These are phyloP conservation scores for Paracentrotus lividus DNA, from an alignment of 53 echinoderm and acorn worm genomes.

Conservation along the genomic window DNA sequence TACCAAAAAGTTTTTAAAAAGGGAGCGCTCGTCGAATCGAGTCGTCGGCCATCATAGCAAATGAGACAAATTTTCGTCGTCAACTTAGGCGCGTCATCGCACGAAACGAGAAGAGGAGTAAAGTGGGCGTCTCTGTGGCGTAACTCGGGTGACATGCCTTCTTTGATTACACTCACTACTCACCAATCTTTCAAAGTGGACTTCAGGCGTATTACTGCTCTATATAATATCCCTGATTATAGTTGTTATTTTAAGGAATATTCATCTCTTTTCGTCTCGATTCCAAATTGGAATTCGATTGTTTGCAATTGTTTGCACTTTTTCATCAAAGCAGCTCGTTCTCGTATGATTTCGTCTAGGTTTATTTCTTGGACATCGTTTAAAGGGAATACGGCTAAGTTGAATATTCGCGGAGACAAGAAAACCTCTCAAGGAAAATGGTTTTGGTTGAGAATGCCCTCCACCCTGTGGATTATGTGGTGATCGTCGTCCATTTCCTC, in stretches of 20 bases:
- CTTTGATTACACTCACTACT: background rate
- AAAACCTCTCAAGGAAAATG: background rate
- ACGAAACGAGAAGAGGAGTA: background rate
- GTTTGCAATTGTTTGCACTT: background rate
- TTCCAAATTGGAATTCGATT: background rate
- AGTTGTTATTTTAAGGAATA: background rate
- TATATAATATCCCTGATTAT: background rate
- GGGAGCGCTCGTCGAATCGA: no score
- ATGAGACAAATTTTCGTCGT: background rate
- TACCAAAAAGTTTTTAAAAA: no score
- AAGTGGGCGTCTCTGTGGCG: background rate
- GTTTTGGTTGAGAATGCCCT: slow-evolving; percentile 53
- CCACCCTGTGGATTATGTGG: slow-evolving; percentile 67
- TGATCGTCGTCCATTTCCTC: slow-evolving; percentile 79
- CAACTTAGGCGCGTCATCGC: background rate
- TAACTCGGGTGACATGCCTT: background rate
- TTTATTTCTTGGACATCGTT: background rate
- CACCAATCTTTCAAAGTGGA: background rate
- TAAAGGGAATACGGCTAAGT: background rate
- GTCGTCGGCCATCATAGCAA: background rate
- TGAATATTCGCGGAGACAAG: background rate
- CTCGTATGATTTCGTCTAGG: background rate
- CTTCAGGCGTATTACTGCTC: background rate
- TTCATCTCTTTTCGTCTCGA: background rate
- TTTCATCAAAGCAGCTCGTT: background rate